Evolutionary conservation across 1,140 invertebrate species (phyloP), one percentile per base, ranked within the genome.

Genomic region (Drosophila hydei): DNA sequence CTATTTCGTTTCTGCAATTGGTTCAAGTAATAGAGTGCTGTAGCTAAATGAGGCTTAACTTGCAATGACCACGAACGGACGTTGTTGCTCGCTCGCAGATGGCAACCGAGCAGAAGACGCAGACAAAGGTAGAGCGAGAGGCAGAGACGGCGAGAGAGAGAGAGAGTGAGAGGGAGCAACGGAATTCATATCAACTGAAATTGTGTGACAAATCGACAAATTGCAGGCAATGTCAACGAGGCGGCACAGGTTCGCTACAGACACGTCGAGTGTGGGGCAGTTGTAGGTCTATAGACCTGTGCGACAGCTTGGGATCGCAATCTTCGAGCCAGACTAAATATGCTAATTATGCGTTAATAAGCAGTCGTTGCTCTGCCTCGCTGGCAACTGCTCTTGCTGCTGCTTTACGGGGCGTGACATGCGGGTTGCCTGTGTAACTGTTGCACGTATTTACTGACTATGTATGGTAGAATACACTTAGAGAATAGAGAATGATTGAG

Each of bases 261-360:
- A 19, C 11, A 6, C 19, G 47, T n/a, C 30, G 36, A 33, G 55
- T 8, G 50, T 36, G 56, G 5, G n/a, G 9, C 25, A 9, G 21
- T 3, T 27, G 8, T 25, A 1, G n/a, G 42, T 9, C 12, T 14
- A 3, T 19, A 30, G 45, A 62, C 38, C 38, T 40, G 40, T 58
- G 45, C 56, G 27, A 59, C 47, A 67, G 61, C 68, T 58, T 43
- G 43, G 54, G 30, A 30, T 61, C 50, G 71, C 81, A 74, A 75
- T 87, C 81, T 87, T 58, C 43, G 67, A 71, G 65, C 77, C 52
- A 56, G 65, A 78, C 81, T 87, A 87, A 88, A 81, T 87, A 87
- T 87, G 81, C 81, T 87, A 87, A 87, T 87, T 87, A 87, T 88
- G 81, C 81, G 83, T 87, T 85, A 87, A 87, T 87, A 87, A 85